Conservation (phyloP, 2,113 vertebrate genomes). For the Turnix velox region DNA sequence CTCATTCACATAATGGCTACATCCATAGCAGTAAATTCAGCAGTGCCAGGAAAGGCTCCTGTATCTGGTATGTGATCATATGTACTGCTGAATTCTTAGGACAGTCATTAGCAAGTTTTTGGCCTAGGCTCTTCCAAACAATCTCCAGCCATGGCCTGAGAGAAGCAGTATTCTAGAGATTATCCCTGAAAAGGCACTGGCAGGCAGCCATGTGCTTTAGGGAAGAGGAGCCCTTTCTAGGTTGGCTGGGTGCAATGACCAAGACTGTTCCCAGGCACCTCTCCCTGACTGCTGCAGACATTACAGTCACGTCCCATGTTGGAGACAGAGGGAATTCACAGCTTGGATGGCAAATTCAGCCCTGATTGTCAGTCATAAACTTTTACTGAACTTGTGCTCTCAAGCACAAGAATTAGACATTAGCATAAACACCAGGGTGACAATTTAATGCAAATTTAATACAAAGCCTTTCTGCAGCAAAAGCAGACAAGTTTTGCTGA, state of each 20-base stretch:
- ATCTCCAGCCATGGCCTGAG: neutral
- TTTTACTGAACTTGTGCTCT: neutral
- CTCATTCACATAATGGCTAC: neutral
- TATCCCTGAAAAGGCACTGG: neutral
- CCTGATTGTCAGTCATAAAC: neutral
- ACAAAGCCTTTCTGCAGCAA: neutral
- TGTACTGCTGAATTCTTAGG: fast-evolving
- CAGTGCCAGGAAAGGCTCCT: neutral
- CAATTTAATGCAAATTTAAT: neutral
- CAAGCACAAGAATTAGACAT: neutral
- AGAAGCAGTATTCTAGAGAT: neutral
- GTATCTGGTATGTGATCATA: neutral
- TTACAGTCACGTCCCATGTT: neutral
- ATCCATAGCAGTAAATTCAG: neutral
- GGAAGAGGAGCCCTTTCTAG: neutral
- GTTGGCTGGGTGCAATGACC: neutral
- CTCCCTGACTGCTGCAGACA: fast-evolving
- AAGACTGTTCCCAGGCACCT: neutral
- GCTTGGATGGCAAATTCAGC: neutral
- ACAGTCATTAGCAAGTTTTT: neutral
- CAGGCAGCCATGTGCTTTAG: neutral
- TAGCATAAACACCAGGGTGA: neutral
- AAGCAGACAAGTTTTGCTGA: neutral
- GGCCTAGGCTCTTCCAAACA: neutral
- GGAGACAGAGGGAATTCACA: neutral